A percentile compares a stretch with the other conserved stretches of the same genome.
Evolutionary conservation across 2,797 vertebrate genomes (phyloP).

Genomic region (Yasuhikotakia modesta): DNA sequence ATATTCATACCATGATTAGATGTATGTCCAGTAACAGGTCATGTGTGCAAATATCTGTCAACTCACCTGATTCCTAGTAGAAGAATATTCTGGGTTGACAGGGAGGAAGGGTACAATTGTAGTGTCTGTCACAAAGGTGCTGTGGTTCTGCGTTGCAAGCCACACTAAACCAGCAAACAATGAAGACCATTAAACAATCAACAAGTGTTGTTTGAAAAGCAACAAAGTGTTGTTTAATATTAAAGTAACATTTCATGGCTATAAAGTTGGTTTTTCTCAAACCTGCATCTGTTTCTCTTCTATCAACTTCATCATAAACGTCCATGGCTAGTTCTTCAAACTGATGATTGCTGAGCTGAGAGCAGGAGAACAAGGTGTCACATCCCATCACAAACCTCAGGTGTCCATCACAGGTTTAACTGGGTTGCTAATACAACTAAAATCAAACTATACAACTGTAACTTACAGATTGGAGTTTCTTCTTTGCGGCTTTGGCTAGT

Average conservation of each 20-base stretch:
- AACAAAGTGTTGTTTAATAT: neutral
- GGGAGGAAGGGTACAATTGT: conserved; percentile 97
- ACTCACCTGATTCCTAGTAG: conserved; percentile 94
- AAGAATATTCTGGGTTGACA: conserved; percentile 97
- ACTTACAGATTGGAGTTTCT: conserved; percentile 97
- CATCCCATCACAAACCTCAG: neutral
- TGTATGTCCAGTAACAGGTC: neutral
- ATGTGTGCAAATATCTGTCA: neutral
- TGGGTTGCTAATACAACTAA: too few species aligned
- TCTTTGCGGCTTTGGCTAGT: conserved; percentile 97
- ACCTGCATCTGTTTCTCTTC: conserved; percentile 98
- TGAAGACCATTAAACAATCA: neutral
- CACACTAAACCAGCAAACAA: conserved; percentile 79
- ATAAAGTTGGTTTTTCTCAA: neutral
- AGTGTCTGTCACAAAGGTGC: conserved; percentile 94
- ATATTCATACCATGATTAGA: neutral
- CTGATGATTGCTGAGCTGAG: conserved; percentile 94
- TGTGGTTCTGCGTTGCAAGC: conserved; percentile 97
- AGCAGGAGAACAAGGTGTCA: conserved; percentile 10
- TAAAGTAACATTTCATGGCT: neutral
- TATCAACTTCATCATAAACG: conserved; percentile 98
- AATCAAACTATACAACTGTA: neutral
- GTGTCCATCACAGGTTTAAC: neutral
- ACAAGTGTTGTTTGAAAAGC: neutral
- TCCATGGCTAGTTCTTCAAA: conserved; percentile 99